Evolutionary conservation across 1,140 invertebrate genomes (phyloP), one percentile per base, ranked within the genome.

Genomic region (Sycobia sp.): DNA sequence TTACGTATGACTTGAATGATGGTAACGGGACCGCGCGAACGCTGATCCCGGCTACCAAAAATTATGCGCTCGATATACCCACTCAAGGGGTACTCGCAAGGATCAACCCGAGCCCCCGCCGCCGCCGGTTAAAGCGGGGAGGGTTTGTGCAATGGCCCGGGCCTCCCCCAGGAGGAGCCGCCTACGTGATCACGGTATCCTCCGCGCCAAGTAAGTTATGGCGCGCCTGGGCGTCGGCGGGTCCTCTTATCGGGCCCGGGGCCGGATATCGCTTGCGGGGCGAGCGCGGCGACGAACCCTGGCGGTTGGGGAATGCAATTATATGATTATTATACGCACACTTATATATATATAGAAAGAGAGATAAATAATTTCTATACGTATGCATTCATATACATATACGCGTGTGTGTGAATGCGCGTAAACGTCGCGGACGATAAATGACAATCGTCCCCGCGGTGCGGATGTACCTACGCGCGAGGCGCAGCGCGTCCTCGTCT

Each of bases 101-200:
- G 80, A 82, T 87, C 86, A 87, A 79, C 85, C 79, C 72, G 71
- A 75, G 81, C 86, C 69, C n/a, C n/a, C n/a, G n/a, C n/a, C n/a
- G n/a, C n/a, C n/a, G n/a, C n/a, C n/a, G n/a, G n/a, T n/a, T n/a
- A n/a, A n/a, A n/a, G n/a, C n/a, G n/a, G n/a, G n/a, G n/a, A n/a
- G n/a, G n/a, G 16, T 18, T 53, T 77, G 86, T 88, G 86, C 86
- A 88, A 87, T 88, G 86, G 81, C 72, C n/a, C 72, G 73, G 77
- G 84, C 82, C 86, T 87, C 83, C 70, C 80, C 84, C 85, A 85
- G 85, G 83, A 84, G 83, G 82, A 84, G 85, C 84, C 84, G 78
- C 85, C 86, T 87, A 85, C 71, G 4, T 85, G 86, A 87, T 87
- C 85, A 84, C 76, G 84, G 82, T 85, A 71, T 79, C 81, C 82